Evolutionary conservation across 2,888 invertebrate species (phyloP), one percentile per base, ranked within the genome.

Genomic region (Eilema depressum): DNA sequence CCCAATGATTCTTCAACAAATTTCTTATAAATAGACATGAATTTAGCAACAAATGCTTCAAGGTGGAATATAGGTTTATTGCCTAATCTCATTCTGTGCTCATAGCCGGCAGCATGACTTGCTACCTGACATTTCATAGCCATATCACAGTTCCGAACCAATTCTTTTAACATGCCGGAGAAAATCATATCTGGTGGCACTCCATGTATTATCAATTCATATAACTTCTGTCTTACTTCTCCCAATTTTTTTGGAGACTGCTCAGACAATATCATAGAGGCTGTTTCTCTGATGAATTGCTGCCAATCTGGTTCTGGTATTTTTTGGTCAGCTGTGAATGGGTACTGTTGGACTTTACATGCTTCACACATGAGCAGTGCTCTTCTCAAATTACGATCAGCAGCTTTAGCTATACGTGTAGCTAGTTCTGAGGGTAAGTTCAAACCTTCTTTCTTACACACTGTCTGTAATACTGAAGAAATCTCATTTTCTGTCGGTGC

Each of bases 61-160:
- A 99, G 95, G 91, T 99, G 99, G 87, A 99, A 99, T 84, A 99
- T 99, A 28, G 98, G 97, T 92, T 99, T 99, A 83, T 98, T 98
- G 25, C 99, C 99, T 69, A 97, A 96, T 84, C 98, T 97, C 96
- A 99, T 97, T 81, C 98, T 96, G 89, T 99, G 98, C 89, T 99
- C 99, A 92, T 98, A 99, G 73, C 96, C 96, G 0, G 99, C 98
- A 14, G 99, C 99, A 85, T 97, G 96, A 76, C 97, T 97, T 0
- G 98, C 97, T 7, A 99, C 97, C 92, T 98, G 97, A 12, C 97
- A 97, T 93, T 98, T 99, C 86, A 99, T 96, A 63, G 97, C 96
- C 90, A 98, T 97, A 93, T 99, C 99, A 95, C 99, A 99, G 88
- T 98, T 98, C 79, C 96, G 96, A 4, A 99, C 97, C 71, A 99